Base-by-base conservation (phyloP, 2,888 invertebrate species). In the Biston betularia region DNA sequence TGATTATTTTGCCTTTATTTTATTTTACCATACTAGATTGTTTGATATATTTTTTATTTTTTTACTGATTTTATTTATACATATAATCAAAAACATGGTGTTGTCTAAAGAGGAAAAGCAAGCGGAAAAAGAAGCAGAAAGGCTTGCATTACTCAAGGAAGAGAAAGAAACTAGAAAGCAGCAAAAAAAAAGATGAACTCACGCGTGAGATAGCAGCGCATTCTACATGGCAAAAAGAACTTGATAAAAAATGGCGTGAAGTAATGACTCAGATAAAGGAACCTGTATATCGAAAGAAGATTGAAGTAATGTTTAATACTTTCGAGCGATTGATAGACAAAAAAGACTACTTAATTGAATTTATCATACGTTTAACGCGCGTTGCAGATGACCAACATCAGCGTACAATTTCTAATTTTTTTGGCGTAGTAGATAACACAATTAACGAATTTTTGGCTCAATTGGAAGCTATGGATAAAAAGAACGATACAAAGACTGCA, bases 371-470 rank as follows among this genome's bases (percentile, higher is more conserved):
- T 60, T 94, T 96, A 72, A 89, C 95, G 72, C 90, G 95, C 58
- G 84, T 94, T 67, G 95, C 96, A 3, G 96, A 96, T 81, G 90
- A 94, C 34, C 96, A 96, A 78, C 96, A 96, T 75, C 92, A 94
- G 66, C 93, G 95, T 70, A 95, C 95, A 58, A 94, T 96, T 72
- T 92, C 95, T 58, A 94, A 95, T 48, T 96, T 96, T 82, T 94
- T 95, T 61, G 93, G 94, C 63, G 94, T 94, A 34, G 93, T 96
- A 54, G 95, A 96, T 71, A 90, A 90, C 63, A 94, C 95, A 83
- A 95, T 96, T 60, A 94, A 85, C 60, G 92, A 91, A 71, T 93
- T 93, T 75, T 75, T 90, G 33, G 49, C 68, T 2, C 89, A 92
- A 49, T 79, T 93, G 46, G 89, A 93, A 48, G 75, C 77, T 2